These are phyloP conservation scores for Pachymerium ferrugineum DNA, from an alignment of 2,888 invertebrate species.

Conservation along the genomic window DNA sequence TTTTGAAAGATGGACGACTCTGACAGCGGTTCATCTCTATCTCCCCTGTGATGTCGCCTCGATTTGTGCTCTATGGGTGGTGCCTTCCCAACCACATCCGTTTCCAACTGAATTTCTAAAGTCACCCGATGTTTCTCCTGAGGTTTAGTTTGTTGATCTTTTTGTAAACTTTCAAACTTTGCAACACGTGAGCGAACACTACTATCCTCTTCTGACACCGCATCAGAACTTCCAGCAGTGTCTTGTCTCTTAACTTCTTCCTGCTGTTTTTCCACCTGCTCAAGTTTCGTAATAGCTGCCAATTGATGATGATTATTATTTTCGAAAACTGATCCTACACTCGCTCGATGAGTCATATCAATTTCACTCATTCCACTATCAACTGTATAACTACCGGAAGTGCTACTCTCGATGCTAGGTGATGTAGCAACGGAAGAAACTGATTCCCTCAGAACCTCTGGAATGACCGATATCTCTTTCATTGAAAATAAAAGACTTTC, in stretches of 20 bases:
- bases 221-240: neutral
- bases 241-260: neutral
- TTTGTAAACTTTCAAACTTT: conserved; percentile 29
- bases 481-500: neutral
- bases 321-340: conserved; percentile 29
- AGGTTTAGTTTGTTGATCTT: conserved; percentile 8
- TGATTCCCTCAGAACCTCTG: conserved; percentile 27
- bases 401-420: conserved; percentile 39
- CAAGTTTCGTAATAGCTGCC: neutral
- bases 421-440: conserved; percentile 31
- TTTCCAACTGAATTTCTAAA: conserved; percentile 30
- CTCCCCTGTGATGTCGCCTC: neutral
- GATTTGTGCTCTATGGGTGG: neutral
- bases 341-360: conserved; percentile 30
- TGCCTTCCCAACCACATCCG: neutral
- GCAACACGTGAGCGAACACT: conserved; percentile 29
- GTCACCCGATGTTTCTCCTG: conserved; percentile 30
- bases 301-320: conserved; percentile 32
- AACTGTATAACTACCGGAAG: conserved; percentile 40
- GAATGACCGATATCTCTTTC: conserved; percentile 24
- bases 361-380: conserved; percentile 38
- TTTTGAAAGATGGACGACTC: conserved; percentile 27
- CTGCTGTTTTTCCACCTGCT: neutral
- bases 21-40: conserved; percentile 27
- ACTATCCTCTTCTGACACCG: conserved; percentile 10